Evolutionary conservation across 92 coral and sea anemone genomes (phyloP), one percentile per base, ranked within the genome.

Genomic region (Meandrina meandrites): DNA sequence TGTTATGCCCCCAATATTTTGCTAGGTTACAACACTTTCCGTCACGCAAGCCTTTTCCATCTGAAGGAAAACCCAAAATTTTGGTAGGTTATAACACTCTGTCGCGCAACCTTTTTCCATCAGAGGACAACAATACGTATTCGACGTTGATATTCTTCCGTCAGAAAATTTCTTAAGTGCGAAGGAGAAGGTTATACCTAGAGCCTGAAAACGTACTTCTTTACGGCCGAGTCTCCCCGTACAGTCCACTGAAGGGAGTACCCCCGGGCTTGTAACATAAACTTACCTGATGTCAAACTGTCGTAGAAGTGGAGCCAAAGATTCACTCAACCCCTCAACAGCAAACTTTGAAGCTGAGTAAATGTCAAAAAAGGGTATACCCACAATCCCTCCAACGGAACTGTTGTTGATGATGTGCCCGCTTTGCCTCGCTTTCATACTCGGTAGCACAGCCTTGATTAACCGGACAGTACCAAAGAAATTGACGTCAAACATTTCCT

Each of bases 341-440:
- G 98, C 96, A 83, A 94, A 96, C 89, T 96, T 96, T 17, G 98
- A 71, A 7, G 98, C 90, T 31, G 90, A 75, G 89, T 94, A 96
- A n/a, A 88, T 75, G 47, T 92, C 96, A 30, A 78, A 32, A 18
- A 89, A 91, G 6, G 96, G 98, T 11, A 62, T 17, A 10, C 95
- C 96, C 19, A 66, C 36, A 32, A 94, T 66, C 3, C 96, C 98
- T 7, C 31, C 73, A 5, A 73, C 86, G 66, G 92, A 87, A 58
- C 98, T 85, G 81, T 92, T 89, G 58, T 91, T 88, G 19, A 96
- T 92, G 57, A 96, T 94, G 53, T 87, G 98, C 8, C 98, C 98
- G 58, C 84, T 79, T 84, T 79, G 81, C 42, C 83, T 87, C 21
- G 85, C 88, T 86, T 96, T 96, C 98, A 96, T 96, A 71, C 87